These are phyloP conservation scores for Oreohelix idahoensis DNA, from an alignment of 1,140 invertebrate species.

Conservation along the genomic window DNA sequence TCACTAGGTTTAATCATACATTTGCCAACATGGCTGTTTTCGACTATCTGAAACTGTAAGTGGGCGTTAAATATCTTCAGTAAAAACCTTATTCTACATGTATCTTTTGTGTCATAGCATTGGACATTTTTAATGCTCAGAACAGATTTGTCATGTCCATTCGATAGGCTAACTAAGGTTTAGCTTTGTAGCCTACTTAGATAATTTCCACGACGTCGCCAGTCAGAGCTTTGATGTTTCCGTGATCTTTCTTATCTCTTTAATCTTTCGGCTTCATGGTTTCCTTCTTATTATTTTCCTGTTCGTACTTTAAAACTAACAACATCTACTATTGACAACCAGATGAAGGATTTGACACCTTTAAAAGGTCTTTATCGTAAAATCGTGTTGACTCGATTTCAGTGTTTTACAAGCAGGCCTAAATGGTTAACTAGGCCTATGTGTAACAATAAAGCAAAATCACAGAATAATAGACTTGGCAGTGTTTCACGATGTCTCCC, in stretches of 20 bases:
- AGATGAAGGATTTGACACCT: too few relatives aligned
- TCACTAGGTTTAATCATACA: background rate
- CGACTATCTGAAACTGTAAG: constrained; percentile 30
- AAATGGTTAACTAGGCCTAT: too few relatives aligned
- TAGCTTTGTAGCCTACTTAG: background rate
- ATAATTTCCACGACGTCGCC: background rate
- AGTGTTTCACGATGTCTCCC: too few relatives aligned
- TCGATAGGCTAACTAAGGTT: background rate
- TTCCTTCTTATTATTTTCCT: too few relatives aligned
- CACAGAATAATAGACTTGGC: too few relatives aligned
- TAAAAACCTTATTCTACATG: background rate
- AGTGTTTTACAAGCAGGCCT: too few relatives aligned
- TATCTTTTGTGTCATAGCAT: background rate
- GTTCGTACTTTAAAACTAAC: too few relatives aligned
- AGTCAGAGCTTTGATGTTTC: background rate
- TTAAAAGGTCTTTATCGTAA: too few relatives aligned
- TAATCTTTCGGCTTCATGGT: too few relatives aligned
- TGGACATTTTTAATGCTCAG: background rate
- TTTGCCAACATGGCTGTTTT: constrained; percentile 35
- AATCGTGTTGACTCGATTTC: too few relatives aligned
- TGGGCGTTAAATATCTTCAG: background rate
- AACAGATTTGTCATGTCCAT: background rate
- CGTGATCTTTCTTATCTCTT: background rate
- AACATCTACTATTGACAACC: too few relatives aligned
- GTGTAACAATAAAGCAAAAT: too few relatives aligned